Percentiles rank a stretch among this genome's conserved stretches.
These are phyloP conservation scores for Empis stercorea DNA, from an alignment of 2,888 invertebrate species.

Conservation along the genomic window DNA sequence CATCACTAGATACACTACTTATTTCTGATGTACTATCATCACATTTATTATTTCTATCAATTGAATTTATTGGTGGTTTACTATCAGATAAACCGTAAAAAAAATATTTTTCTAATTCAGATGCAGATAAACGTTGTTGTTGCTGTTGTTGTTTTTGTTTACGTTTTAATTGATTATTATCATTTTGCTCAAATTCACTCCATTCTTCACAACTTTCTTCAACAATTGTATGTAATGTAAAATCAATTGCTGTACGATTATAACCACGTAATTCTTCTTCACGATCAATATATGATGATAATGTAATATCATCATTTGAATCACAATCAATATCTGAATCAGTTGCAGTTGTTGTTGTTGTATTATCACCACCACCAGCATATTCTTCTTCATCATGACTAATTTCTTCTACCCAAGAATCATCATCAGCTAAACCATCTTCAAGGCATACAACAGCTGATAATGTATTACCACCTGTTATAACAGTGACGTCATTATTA, in stretches of 20 bases:
- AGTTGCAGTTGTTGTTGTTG: conserved; percentile 44
- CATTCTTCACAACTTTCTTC: conserved; percentile 86
- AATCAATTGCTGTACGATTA: conserved; percentile 70
- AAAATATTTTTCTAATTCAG: conserved; percentile 82
- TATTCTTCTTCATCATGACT: conserved; percentile 63
- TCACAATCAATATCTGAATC: conserved; percentile 33
- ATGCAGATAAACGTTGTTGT: conserved; percentile 57
- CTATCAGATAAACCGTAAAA: conserved; percentile 75
- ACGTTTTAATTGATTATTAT: conserved; percentile 24
- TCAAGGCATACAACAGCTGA: conserved; percentile 63
- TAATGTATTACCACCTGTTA: conserved; percentile 55
- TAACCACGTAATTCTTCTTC: conserved; percentile 75
- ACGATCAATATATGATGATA: conserved; percentile 48
- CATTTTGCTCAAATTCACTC: conserved; percentile 61
- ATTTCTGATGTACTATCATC: conserved; percentile 53
- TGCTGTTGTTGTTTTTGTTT: conserved; percentile 32
- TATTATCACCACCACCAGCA: conserved; percentile 39
- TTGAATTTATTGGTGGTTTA: conserved; percentile 35
- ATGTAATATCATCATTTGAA: conserved; percentile 52
- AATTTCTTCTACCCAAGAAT: conserved; percentile 83
- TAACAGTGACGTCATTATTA: conserved; percentile 48
- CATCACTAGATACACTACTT: conserved; percentile 75
- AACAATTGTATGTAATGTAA: conserved; percentile 82
- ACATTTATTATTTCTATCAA: conserved; percentile 44
- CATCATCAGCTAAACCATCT: conserved; percentile 79